These are phyloP conservation scores for Terrapene triunguis DNA, from an alignment of 2,113 vertebrate species.

Conservation along the genomic window DNA sequence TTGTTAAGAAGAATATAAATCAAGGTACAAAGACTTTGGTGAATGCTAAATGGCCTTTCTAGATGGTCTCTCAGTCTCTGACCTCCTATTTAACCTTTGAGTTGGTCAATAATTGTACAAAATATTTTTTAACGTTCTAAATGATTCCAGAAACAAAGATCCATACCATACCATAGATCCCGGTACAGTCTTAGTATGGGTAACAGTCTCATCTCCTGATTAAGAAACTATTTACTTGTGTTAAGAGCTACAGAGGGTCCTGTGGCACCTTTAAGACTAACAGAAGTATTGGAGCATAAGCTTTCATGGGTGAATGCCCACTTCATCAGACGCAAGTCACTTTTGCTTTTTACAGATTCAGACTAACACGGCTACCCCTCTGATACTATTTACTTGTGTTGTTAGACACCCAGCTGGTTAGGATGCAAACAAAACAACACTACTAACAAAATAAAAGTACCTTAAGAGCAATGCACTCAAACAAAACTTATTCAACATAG, in stretches of 20 bases:
- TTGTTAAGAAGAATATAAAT: constrained; percentile 24
- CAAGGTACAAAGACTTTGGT: not conserved
- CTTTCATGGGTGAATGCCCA: too few species aligned
- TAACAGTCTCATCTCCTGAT: not conserved
- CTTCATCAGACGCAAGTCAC: too few species aligned
- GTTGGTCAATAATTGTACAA: not conserved
- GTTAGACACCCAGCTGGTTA: not conserved
- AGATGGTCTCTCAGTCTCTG: not conserved
- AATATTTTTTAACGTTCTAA: not conserved
- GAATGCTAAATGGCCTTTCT: not conserved
- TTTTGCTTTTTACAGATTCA: too few species aligned
- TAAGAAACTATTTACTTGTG: not conserved
- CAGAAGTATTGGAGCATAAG: too few species aligned
- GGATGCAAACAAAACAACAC: not conserved
- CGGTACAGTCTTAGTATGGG: not conserved
- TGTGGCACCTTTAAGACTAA: too few species aligned
- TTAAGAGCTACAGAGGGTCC: too few species aligned
- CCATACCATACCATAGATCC: not conserved
- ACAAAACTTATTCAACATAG: not conserved
- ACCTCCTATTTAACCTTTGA: not conserved
- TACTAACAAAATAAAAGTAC: not conserved
- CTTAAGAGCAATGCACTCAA: not conserved
- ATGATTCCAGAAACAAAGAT: not conserved
- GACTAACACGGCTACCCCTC: too few species aligned
- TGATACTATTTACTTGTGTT: not conserved